Conservation (phyloP, 1,140 invertebrate genomes). For the Anagrus nilaparvatae region DNA sequence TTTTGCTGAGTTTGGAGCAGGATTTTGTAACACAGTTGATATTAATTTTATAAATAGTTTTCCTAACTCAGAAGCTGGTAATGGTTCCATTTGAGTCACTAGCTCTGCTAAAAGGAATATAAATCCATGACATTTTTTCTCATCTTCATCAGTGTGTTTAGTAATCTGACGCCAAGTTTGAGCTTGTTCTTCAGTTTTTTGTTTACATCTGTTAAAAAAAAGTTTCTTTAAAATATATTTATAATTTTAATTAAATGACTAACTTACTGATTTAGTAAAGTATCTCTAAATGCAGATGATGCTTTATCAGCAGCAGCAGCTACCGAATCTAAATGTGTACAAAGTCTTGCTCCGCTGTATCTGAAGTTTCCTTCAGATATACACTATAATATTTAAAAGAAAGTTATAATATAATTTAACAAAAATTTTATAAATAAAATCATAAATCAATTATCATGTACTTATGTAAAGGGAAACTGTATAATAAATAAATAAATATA, state of each 20-base stretch:
- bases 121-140: constrained; percentile 35
- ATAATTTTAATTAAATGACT: constrained; percentile 1
- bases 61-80: constrained; percentile 26
- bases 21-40: constrained; percentile 30
- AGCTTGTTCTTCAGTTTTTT: constrained; percentile 26
- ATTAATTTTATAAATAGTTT: constrained; percentile 35
- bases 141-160: constrained; percentile 26
- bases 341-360: constrained; percentile 54
- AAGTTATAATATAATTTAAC: constrained; percentile 6
- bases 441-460: constrained; percentile 1
- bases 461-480: too few species aligned
- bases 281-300: constrained; percentile 43
- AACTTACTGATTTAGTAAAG: constrained; percentile 33
- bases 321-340: constrained; percentile 47
- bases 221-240: constrained; percentile 9
- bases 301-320: constrained; percentile 24
- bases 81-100: constrained; percentile 35
- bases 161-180: constrained; percentile 25
- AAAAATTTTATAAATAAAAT: background rate
- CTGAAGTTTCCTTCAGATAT: constrained; percentile 55
- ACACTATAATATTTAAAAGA: constrained; percentile 37
- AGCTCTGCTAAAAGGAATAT: constrained; percentile 38
- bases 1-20: constrained; percentile 37
- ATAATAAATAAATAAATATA: background rate
- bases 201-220: constrained; percentile 26